Conservation (phyloP, 64 coral and sea anemone genomes). For the Cladopsammia gracilis region DNA sequence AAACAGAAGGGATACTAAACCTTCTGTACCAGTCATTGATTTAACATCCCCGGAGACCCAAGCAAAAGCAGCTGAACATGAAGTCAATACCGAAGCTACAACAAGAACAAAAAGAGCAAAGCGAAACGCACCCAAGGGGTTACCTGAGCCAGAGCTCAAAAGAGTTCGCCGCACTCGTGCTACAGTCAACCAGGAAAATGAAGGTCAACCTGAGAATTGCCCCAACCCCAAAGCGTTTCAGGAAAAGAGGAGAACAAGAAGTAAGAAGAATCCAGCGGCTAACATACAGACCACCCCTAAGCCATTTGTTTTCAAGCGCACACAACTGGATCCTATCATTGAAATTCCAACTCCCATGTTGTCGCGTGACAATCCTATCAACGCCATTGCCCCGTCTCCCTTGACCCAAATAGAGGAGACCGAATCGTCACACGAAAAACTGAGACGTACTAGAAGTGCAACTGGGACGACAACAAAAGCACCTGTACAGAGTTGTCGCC, state of each 20-base stretch:
- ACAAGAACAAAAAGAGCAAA: slow-evolving; percentile 22
- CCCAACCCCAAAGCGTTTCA: not conserved
- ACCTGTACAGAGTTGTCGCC: slow-evolving; percentile 6
- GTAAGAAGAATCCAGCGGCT: slow-evolving; percentile 11
- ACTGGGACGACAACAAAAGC: not conserved
- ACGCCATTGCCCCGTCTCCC: not conserved
- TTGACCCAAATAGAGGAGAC: not conserved
- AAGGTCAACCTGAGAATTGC: not conserved
- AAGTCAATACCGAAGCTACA: not conserved
- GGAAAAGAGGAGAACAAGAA: not conserved
- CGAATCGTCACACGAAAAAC: not conserved
- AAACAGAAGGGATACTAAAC: not conserved
- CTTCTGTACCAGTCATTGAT: not conserved
- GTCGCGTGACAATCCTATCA: not conserved
- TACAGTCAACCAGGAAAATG: not conserved
- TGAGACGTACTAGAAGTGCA: not conserved
- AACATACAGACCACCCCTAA: slow-evolving; percentile 38
- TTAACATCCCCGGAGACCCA: not conserved
- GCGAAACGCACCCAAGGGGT: slow-evolving; percentile 20
- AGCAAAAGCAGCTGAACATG: not conserved
- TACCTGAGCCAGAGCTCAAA: slow-evolving; percentile 13
- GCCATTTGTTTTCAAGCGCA: slow-evolving; percentile 56
- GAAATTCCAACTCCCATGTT: slow-evolving; percentile 56
- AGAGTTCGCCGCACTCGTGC: slow-evolving; percentile 1
- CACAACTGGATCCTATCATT: slow-evolving; percentile 52